A percentile compares a stretch with the other conserved stretches of the same genome.
Conservation (phyloP, 2,113 vertebrate genomes). For the Tringa solitaria region DNA sequence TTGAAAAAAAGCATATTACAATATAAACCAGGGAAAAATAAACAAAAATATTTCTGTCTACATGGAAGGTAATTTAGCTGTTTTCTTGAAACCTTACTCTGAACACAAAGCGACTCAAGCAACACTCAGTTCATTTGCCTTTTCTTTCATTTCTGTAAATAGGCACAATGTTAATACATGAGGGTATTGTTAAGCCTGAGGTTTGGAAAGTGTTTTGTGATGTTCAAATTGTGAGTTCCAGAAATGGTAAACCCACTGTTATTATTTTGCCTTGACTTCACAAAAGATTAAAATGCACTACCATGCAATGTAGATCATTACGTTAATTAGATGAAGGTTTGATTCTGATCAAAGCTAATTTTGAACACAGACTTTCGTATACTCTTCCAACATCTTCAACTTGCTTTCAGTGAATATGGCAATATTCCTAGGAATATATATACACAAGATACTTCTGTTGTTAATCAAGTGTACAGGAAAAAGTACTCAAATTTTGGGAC, state of each 20-base stretch:
- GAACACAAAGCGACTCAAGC: rapidly evolving
- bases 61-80: not conserved
- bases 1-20: not conserved
- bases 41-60: not conserved
- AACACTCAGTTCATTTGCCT: not conserved
- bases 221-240: not conserved
- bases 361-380: not conserved
- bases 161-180: not conserved
- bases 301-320: not conserved
- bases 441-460: not conserved
- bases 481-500: not conserved
- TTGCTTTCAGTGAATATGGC: not conserved
- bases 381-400: not conserved
- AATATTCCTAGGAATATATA: not conserved
- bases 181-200: not conserved
- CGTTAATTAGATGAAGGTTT: not conserved
- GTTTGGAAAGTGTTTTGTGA: not conserved
- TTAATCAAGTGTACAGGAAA: not conserved
- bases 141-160: not conserved
- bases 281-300: not conserved
- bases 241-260: not conserved
- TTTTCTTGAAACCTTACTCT: not conserved
- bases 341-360: not conserved
- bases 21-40: not conserved
- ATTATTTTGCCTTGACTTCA: not conserved